These are phyloP conservation scores for Platalea minor DNA, from an alignment of 2,797 vertebrate species.

Conservation along the genomic window DNA sequence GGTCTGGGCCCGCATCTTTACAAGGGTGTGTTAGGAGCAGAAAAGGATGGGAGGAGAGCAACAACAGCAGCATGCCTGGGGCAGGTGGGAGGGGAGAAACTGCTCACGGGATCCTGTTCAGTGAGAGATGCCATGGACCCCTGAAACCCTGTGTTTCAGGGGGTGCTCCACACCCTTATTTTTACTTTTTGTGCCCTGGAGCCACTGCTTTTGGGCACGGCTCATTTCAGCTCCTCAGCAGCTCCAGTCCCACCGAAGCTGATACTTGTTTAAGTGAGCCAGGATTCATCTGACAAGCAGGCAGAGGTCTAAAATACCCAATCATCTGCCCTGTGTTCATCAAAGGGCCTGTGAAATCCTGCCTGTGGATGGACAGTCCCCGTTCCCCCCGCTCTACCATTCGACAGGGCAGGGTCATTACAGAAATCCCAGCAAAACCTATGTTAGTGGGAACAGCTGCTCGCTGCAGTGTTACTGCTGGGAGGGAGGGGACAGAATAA, in stretches of 20 bases:
- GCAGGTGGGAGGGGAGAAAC: not conserved
- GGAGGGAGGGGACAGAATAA: not conserved
- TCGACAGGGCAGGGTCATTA: not conserved
- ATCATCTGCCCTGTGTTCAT: not conserved
- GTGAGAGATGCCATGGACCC: not conserved
- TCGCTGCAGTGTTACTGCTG: not conserved
- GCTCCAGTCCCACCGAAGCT: not conserved
- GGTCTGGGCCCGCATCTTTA: fast-evolving
- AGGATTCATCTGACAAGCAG: not conserved
- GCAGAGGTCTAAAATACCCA: not conserved
- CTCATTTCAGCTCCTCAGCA: not conserved
- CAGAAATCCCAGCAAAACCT: not conserved
- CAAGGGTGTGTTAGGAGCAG: not conserved
- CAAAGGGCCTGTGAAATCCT: not conserved
- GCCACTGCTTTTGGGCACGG: not conserved
- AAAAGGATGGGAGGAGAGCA: not conserved
- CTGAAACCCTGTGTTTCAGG: not conserved
- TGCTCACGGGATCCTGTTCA: fast-evolving
- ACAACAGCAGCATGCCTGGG: fast-evolving
- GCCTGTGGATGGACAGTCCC: not conserved
- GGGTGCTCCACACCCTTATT: not conserved
- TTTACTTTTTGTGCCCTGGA: not conserved
- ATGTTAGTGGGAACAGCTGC: not conserved
- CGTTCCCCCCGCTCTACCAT: fast-evolving
- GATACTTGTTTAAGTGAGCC: not conserved